These are phyloP conservation scores for Papilio glaucus DNA, from an alignment of 1,140 invertebrate genomes.

Conservation along the genomic window DNA sequence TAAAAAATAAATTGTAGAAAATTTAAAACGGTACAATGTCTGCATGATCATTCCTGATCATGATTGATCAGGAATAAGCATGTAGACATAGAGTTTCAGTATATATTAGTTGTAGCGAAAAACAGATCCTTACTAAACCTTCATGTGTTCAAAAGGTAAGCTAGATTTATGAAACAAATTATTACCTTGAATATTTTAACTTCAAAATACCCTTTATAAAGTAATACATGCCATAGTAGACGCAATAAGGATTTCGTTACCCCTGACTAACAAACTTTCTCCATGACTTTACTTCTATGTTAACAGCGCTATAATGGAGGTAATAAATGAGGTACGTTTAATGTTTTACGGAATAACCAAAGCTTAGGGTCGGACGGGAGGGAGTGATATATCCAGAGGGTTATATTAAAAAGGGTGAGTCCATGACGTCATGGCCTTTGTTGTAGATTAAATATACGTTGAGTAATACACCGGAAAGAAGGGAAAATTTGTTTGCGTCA, in stretches of 20 bases:
- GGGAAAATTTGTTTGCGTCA: not conserved
- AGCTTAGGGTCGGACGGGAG: not conserved
- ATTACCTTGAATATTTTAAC: no score
- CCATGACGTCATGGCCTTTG: conserved; percentile 25
- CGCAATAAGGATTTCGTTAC: not conserved
- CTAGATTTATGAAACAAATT: no score
- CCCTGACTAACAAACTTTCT: not conserved
- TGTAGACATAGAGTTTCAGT: no score
- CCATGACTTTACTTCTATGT: not conserved
- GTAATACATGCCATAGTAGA: not conserved
- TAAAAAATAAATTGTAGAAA: no score
- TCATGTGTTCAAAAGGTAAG: no score
- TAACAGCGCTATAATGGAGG: not conserved
- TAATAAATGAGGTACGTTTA: conserved; percentile 21
- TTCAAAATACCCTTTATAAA: not conserved
- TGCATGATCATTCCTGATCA: no score
- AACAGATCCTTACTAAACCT: no score
- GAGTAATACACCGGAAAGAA: not conserved
- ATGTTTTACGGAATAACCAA: not conserved
- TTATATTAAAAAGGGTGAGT: conserved; percentile 22
- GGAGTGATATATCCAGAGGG: conserved; percentile 19
- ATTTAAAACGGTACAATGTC: no score
- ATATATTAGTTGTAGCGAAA: no score
- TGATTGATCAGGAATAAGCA: no score
- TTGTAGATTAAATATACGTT: not conserved